These are phyloP conservation scores for Campodea augens DNA, from an alignment of 1,140 invertebrate species.

Conservation along the genomic window DNA sequence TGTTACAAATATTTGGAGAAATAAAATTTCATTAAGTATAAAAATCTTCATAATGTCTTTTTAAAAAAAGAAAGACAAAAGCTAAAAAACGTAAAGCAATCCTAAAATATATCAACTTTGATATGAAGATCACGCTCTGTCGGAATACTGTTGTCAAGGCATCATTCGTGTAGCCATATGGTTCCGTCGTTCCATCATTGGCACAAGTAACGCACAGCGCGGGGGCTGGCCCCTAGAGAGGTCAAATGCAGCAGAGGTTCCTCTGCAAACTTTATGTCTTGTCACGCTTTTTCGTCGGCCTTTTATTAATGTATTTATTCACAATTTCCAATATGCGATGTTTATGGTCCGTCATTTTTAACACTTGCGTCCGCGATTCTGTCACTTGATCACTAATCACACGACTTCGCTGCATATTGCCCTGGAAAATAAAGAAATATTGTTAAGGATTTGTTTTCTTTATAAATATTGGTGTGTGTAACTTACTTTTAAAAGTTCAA, in stretches of 20 bases:
- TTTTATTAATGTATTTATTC: conserved; percentile 68
- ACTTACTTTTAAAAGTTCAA: conserved; percentile 52
- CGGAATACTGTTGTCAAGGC: not conserved
- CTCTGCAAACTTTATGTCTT: conserved; percentile 21
- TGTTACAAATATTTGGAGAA: not conserved
- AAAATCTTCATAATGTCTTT: not conserved
- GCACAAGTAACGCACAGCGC: not conserved
- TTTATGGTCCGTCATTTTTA: conserved; percentile 82
- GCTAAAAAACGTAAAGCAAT: not conserved
- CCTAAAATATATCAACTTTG: not conserved
- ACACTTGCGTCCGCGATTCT: conserved; percentile 66
- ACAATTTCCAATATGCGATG: conserved; percentile 71
- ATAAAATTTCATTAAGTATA: not conserved
- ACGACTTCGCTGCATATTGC: conserved; percentile 84
- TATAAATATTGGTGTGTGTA: conserved; percentile 3
- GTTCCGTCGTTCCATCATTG: not conserved
- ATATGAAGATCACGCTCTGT: not conserved
- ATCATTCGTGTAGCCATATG: not conserved
- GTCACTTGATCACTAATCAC: conserved; percentile 78
- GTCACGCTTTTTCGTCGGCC: conserved; percentile 72
- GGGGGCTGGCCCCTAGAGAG: too few species aligned
- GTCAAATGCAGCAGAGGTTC: too few species aligned
- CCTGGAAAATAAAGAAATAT: conserved; percentile 33
- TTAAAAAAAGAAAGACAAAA: not conserved
- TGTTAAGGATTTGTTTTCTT: not conserved